These are phyloP conservation scores for Chrysolina oricalcia DNA, from an alignment of 2,888 invertebrate genomes.

Conservation along the genomic window DNA sequence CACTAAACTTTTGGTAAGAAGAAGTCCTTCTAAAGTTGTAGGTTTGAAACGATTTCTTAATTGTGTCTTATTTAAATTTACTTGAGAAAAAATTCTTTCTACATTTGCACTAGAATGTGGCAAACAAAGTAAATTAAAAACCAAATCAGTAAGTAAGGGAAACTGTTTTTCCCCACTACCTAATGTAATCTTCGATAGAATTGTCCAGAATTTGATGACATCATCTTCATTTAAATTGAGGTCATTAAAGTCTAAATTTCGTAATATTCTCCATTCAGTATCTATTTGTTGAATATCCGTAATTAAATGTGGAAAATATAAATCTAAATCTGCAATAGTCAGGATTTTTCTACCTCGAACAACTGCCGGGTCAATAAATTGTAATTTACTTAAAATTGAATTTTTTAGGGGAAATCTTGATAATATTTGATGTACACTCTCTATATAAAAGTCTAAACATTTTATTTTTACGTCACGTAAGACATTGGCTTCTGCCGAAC, in stretches of 20 bases:
- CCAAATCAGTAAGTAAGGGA: slow-evolving; percentile 9
- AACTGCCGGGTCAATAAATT: slow-evolving; percentile 19
- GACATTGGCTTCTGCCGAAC: too few species aligned
- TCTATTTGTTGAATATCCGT: slow-evolving; percentile 14
- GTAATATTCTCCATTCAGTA: slow-evolving; percentile 19
- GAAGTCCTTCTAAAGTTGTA: too few species aligned
- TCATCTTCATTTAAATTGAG: slow-evolving; percentile 7
- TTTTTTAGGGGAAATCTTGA: too few species aligned
- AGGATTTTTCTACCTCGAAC: slow-evolving; percentile 15
- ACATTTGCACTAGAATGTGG: slow-evolving; percentile 14
- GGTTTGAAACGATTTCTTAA: slow-evolving; percentile 1
- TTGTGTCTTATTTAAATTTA: slow-evolving; percentile 1
- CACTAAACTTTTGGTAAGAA: too few species aligned
- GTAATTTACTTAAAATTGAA: slow-evolving; percentile 9
- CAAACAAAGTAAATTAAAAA: slow-evolving; percentile 10
- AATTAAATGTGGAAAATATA: slow-evolving; percentile 9
- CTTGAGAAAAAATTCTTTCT: slow-evolving; percentile 1
- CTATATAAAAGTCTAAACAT: slow-evolving; percentile 27
- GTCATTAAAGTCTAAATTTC: slow-evolving; percentile 23
- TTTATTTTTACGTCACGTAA: slow-evolving; percentile 12
- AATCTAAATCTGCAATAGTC: slow-evolving; percentile 4
- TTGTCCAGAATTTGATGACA: slow-evolving; percentile 15
- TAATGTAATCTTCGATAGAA: slow-evolving; percentile 14
- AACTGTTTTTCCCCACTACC: not conserved
- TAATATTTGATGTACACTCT: slow-evolving; percentile 26